These are phyloP conservation scores for Pteronotus mesoamericanus DNA, from an alignment of 2,797 vertebrate genomes.

Conservation along the genomic window DNA sequence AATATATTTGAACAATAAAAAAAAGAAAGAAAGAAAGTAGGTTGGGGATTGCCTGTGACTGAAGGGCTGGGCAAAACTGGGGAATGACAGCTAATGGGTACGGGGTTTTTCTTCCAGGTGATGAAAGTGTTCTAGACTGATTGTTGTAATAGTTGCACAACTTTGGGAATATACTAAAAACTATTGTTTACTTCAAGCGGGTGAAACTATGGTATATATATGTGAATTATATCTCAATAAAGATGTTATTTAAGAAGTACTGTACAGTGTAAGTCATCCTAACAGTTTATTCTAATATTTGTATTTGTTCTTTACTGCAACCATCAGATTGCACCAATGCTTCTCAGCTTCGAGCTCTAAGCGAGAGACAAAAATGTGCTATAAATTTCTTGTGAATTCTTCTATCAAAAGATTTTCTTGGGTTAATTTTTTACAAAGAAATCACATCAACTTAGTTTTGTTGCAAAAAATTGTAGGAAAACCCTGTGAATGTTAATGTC, in stretches of 20 bases:
- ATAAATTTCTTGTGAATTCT: not conserved
- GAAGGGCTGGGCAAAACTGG: not conserved
- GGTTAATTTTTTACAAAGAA: not conserved
- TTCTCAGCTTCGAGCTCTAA: not conserved
- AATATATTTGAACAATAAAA: no score
- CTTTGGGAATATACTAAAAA: not conserved
- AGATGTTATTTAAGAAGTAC: not conserved
- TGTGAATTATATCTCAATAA: not conserved
- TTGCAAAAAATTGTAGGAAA: not conserved
- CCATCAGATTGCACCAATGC: not conserved
- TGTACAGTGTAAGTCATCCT: not conserved
- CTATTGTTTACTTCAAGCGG: not conserved
- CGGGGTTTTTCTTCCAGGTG: not conserved
- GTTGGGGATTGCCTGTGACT: not conserved
- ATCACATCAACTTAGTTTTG: not conserved
- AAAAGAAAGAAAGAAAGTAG: no score
- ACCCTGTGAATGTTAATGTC: not conserved
- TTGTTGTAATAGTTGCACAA: not conserved
- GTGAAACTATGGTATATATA: not conserved
- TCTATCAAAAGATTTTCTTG: not conserved
- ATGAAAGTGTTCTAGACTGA: not conserved
- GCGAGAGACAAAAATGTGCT: not conserved
- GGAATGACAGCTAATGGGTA: not conserved
- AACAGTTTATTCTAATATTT: not conserved
- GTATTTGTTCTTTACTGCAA: not conserved